phyloP scores from a whole-genome alignment of 2,888 invertebrate genomes.

The Sphaerophoria taeniata region DNA sequence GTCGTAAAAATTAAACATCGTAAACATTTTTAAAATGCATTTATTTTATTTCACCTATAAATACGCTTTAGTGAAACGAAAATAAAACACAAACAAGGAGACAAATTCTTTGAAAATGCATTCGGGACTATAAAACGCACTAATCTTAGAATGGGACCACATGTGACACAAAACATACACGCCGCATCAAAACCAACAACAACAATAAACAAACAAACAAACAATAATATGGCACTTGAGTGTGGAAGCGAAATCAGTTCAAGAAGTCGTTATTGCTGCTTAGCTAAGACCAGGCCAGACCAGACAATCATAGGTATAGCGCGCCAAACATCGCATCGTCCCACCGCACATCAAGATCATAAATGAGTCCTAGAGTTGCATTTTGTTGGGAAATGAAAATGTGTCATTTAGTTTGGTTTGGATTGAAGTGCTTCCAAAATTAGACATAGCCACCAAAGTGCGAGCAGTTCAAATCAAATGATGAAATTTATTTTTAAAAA shows the following conservation, averaged over 20 bases:
- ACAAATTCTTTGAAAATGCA: constrained; percentile 23
- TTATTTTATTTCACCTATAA: background rate
- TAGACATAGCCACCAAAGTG: constrained; percentile 39
- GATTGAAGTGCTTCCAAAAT: constrained; percentile 56
- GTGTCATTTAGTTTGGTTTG: constrained; percentile 28
- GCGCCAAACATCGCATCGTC: too few species aligned
- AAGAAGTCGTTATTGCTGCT: constrained; percentile 15
- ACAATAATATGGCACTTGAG: constrained; percentile 26
- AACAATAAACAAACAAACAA: constrained; percentile 14
- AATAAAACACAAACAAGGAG: background rate
- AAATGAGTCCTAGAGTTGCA: constrained; percentile 20
- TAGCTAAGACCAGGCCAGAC: too few species aligned
- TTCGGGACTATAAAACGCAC: constrained; percentile 30
- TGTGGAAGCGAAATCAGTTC: constrained; percentile 17
- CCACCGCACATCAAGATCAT: too few species aligned
- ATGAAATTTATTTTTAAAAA: constrained; percentile 53
- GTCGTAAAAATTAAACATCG: constrained; percentile 33
- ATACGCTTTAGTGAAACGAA: background rate
- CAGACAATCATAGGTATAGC: too few species aligned
- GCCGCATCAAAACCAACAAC: too few species aligned
- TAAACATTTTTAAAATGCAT: constrained; percentile 36
- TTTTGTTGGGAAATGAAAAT: constrained; percentile 42
- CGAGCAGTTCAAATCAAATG: constrained; percentile 17
- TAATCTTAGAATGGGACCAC: constrained; percentile 46
- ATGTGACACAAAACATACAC: constrained; percentile 30